phyloP scores from a whole-genome alignment of 2,113 vertebrate genomes.

The Diphyllodes magnificus region DNA sequence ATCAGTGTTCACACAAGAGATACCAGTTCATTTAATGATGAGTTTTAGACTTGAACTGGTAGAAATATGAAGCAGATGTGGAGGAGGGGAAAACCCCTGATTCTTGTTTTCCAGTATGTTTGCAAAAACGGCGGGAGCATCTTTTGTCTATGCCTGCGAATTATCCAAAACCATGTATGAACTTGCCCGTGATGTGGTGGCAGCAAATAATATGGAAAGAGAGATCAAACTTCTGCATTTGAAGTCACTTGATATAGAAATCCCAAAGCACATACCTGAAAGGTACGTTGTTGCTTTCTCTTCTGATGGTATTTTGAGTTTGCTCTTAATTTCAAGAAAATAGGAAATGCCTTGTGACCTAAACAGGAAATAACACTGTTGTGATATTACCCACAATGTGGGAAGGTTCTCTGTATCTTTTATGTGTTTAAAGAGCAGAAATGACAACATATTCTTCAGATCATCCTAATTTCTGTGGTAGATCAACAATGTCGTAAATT shows the following conservation, averaged over 20 bases:
- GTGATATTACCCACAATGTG: not conserved
- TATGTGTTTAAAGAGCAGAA: not conserved
- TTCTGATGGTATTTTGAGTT: not conserved
- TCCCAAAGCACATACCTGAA: slow-evolving; percentile 88
- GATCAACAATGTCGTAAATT: not conserved
- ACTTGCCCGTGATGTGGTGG: slow-evolving; percentile 86
- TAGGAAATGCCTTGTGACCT: not conserved
- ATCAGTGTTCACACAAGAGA: not conserved
- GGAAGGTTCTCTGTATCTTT: not conserved
- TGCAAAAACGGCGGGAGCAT: slow-evolving; percentile 88
- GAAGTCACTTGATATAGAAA: slow-evolving; percentile 92
- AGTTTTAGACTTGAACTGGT: not conserved
- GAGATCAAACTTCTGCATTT: slow-evolving; percentile 87
- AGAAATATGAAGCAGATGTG: not conserved
- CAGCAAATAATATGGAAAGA: slow-evolving; percentile 85
- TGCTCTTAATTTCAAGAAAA: not conserved
- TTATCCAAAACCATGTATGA: slow-evolving; percentile 98
- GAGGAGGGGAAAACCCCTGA: not conserved
- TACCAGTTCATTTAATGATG: not conserved
- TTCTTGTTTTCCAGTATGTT: slow-evolving; percentile 84
- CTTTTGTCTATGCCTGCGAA: slow-evolving; percentile 88
- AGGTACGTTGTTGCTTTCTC: slow-evolving; percentile 68
- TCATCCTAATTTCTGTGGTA: not conserved
- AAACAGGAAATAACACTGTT: not conserved
- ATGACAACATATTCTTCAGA: not conserved